phyloP scores from a whole-genome alignment of 2,113 vertebrate species.

The Chelonoidis abingdonii region DNA sequence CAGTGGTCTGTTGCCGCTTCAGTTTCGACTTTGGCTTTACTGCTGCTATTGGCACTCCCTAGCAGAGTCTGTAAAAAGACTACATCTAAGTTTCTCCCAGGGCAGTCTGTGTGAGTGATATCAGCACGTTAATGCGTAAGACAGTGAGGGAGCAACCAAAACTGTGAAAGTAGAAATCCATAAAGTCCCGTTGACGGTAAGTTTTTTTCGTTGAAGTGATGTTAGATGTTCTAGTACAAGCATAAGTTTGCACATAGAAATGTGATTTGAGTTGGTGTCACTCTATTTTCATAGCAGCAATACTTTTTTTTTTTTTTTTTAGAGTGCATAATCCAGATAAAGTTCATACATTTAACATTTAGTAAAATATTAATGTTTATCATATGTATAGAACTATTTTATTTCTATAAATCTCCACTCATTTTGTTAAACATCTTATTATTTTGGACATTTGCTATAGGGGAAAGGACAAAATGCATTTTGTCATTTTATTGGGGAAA shows the following conservation, averaged over 20 bases:
- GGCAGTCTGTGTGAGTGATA: neutral
- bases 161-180: neutral
- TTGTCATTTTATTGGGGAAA: neutral
- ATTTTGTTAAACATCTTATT: neutral
- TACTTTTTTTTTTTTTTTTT: too few species aligned
- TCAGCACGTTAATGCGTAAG: neutral
- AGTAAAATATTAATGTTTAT: neutral
- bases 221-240: neutral
- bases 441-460: neutral
- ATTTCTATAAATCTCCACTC: neutral
- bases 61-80: accelerated
- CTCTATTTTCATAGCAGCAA: neutral
- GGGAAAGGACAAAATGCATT: neutral
- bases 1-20: neutral
- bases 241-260: neutral
- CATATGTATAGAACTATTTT: neutral
- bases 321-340: accelerated
- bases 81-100: neutral
- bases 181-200: neutral
- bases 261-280: neutral
- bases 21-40: neutral
- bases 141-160: neutral
- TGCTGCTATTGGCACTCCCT: neutral
- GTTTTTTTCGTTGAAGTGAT: neutral
- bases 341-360: neutral